Evolutionary conservation across 2,797 vertebrate genomes (phyloP).

Genomic region (Hozukius guyotensis): DNA sequence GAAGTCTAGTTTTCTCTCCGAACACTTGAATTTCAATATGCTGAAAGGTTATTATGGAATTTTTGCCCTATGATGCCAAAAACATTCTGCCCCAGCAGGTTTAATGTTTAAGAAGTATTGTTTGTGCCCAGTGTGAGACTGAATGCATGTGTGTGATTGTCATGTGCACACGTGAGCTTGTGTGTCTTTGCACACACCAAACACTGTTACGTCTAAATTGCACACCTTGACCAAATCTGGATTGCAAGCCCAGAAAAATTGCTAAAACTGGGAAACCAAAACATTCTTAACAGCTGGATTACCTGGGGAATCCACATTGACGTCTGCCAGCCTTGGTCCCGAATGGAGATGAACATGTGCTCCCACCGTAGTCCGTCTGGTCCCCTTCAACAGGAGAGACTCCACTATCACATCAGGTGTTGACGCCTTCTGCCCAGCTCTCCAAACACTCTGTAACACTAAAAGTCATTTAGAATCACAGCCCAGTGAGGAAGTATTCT

Average conservation of each 20-base stretch:
- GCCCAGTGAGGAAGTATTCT: not conserved
- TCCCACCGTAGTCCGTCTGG: constrained; percentile 35
- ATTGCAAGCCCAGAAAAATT: constrained; percentile 37
- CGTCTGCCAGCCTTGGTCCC: constrained; percentile 50
- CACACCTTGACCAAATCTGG: constrained; percentile 46
- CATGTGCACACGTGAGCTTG: not conserved
- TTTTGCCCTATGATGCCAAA: no score
- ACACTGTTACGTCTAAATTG: constrained; percentile 28
- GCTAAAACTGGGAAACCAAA: constrained; percentile 39
- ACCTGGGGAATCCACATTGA: constrained; percentile 50
- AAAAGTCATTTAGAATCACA: constrained; percentile 14
- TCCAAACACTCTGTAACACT: not conserved
- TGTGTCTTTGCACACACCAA: constrained; percentile 20
- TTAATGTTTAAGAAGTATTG: not conserved
- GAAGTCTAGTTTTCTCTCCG: no score
- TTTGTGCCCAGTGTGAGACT: not conserved
- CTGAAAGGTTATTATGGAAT: no score
- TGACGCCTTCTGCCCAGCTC: constrained; percentile 11
- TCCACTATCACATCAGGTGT: constrained; percentile 16
- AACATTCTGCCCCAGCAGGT: not conserved
- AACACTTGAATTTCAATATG: no score
- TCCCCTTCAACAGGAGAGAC: constrained; percentile 36
- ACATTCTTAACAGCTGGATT: constrained; percentile 60
- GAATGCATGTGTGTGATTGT: not conserved
- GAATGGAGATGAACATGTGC: constrained; percentile 56